phyloP scores from a whole-genome alignment of 2,888 invertebrate genomes.

The Anoncus sp. region DNA sequence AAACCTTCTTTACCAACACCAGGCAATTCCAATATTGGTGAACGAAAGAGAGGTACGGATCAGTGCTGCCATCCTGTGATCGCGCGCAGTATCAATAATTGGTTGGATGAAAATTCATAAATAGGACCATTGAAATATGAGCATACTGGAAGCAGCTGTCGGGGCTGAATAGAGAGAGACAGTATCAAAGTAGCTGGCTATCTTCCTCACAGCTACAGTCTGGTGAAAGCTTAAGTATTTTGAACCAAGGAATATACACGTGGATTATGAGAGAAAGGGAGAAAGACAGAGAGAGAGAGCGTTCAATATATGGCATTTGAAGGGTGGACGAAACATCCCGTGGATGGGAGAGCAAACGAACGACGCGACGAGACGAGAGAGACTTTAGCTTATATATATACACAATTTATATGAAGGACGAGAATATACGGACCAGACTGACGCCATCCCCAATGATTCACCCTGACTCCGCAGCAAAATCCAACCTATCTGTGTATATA shows the following conservation, averaged over 20 bases:
- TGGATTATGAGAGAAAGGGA: neutral
- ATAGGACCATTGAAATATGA: no score
- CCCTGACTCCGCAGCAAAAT: constrained; percentile 41
- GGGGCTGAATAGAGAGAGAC: no score
- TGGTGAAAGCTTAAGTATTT: constrained; percentile 8
- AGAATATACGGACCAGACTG: constrained; percentile 74
- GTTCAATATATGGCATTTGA: constrained; percentile 31
- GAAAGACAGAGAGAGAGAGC: neutral
- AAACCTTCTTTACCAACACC: no score
- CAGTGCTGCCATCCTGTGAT: no score
- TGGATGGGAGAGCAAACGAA: constrained; percentile 40
- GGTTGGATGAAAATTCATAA: no score
- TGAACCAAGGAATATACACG: neutral
- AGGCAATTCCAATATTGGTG: no score
- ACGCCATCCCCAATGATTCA: constrained; percentile 78
- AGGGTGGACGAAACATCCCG: constrained; percentile 24
- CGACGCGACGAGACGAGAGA: constrained; percentile 37
- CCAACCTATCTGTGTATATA: constrained; percentile 30
- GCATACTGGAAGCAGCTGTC: no score
- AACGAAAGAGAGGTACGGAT: no score
- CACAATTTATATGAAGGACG: constrained; percentile 57
- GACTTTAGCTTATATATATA: constrained; percentile 36
- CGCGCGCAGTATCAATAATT: no score
- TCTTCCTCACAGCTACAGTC: no score
- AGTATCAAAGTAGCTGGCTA: no score